Conservation (phyloP, 2,797 vertebrate species). For the Meda fulgida region DNA sequence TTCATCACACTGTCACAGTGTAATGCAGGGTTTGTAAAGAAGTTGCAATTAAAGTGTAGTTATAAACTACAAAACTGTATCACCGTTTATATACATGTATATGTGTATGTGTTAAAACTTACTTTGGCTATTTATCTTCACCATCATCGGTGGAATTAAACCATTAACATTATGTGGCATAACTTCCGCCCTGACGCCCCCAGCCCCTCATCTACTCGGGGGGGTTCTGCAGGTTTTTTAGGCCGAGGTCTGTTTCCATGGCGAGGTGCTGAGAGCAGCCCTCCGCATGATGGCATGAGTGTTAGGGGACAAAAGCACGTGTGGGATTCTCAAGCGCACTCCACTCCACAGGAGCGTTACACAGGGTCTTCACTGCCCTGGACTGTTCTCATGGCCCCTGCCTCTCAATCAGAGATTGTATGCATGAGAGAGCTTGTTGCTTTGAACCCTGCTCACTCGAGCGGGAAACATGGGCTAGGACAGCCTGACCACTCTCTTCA, state of each 20-base stretch:
- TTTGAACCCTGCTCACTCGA: constrained; percentile 49
- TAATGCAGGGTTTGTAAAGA: too few species aligned
- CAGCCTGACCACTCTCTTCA: constrained; percentile 34
- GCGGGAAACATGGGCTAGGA: constrained; percentile 32
- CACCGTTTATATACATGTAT: too few species aligned
- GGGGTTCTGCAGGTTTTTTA: constrained; percentile 33
- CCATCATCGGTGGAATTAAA: constrained; percentile 15
- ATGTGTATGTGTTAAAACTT: neutral
- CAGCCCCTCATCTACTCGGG: neutral
- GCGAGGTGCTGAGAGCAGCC: constrained; percentile 8
- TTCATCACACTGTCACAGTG: neutral
- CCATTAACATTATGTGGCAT: constrained; percentile 43
- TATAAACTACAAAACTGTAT: too few species aligned
- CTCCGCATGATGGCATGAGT: neutral
- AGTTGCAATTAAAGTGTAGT: too few species aligned
- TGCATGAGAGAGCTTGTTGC: constrained; percentile 5
- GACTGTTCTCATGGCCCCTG: constrained; percentile 46
- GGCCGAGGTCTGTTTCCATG: constrained; percentile 35
- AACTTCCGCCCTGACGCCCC: constrained; percentile 11
- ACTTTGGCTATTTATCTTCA: neutral
- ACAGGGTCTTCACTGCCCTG: neutral
- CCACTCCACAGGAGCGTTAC: neutral
- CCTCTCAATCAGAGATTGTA: constrained; percentile 55
- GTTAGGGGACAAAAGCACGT: constrained; percentile 25
- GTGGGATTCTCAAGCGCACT: constrained; percentile 6